Conservation (phyloP, 1,140 invertebrate species). For the Calliphora vicina region DNA sequence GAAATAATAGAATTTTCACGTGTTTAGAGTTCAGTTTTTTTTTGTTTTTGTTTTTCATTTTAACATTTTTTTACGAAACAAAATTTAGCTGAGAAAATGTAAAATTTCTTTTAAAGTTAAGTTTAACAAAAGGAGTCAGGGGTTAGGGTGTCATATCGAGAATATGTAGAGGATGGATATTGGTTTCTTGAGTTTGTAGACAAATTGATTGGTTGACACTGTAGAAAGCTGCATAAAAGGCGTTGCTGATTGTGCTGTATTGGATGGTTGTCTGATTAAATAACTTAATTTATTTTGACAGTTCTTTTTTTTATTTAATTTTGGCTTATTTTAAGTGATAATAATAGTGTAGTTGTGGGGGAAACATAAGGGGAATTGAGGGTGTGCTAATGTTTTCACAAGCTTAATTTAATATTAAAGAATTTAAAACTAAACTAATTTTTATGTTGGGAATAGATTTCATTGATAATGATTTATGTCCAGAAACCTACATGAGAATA, state of each 20-base stretch:
- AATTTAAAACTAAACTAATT: too few relatives aligned
- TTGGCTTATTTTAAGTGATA: not conserved
- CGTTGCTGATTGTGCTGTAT: not conserved
- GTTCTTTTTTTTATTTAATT: not conserved
- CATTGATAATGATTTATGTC: too few relatives aligned
- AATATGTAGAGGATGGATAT: not conserved
- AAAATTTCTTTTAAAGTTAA: not conserved
- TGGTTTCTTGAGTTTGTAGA: not conserved
- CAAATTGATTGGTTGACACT: constrained; percentile 15
- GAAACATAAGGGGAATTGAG: not conserved
- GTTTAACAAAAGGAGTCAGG: not conserved
- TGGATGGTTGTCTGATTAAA: not conserved
- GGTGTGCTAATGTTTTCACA: too few relatives aligned
- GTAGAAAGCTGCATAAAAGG: not conserved
- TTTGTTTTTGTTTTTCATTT: not conserved
- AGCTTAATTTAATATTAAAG: too few relatives aligned
- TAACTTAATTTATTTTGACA: constrained; percentile 1
- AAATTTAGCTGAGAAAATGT: not conserved
- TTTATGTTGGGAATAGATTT: too few relatives aligned
- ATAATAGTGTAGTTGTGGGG: not conserved
- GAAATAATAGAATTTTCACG: constrained; percentile 57
- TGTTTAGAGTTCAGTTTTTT: not conserved
- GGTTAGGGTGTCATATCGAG: not conserved
- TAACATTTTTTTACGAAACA: not conserved
- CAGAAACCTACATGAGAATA: too few relatives aligned